Base-by-base conservation (phyloP, 2,797 vertebrate species). In the Thaleichthys pacificus region DNA sequence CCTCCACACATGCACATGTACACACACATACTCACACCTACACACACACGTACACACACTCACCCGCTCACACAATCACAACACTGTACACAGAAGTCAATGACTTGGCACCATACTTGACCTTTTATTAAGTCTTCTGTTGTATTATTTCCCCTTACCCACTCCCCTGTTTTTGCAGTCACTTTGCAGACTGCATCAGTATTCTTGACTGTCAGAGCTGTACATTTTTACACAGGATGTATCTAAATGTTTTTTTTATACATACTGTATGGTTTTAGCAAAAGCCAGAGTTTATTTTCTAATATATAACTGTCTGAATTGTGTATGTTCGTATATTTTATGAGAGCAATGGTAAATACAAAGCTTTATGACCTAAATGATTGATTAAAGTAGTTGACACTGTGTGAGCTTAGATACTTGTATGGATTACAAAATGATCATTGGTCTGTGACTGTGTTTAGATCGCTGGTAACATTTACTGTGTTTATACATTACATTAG, bases 301-400 rank as follows among this genome's bases (percentile, higher is more conserved):
- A 75, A 78, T 76, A 68, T 61, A 71, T 83, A 3, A n/a, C 11
- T 8, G 21, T 63, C 74, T 74, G 9, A 81, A 66, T 21, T 78
- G 66, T 78, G 58, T 66, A 75, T 63, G 81, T 65, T 79, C 68
- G 67, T 63, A 69, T 66, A 73, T 58, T 65, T 76, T 76, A 74
- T 75, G 49, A 61, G 66, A 75, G 38, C 66, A n/a, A 49, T 28
- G 22, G 22, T 51, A 42, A 42, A 72, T 77, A 70, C 19, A 66
- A 74, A 74, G 71, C 70, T 77, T 78, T 76, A 76, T 79, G 74
- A 72, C 62, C 67, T 68, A 68, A 68, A 73, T 80, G 35, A 73
- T 70, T 65, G 79, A 85, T 86, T 61, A 86, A 85, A 80, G 42
- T 73, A 49, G 62, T 83, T 72, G 57, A 77, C 67, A 69, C 7